A percentile compares a stretch with the other conserved stretches of the same genome.
Evolutionary conservation across 1,140 invertebrate genomes (phyloP).

Genomic region (Trachymyrmex septentrionalis): DNA sequence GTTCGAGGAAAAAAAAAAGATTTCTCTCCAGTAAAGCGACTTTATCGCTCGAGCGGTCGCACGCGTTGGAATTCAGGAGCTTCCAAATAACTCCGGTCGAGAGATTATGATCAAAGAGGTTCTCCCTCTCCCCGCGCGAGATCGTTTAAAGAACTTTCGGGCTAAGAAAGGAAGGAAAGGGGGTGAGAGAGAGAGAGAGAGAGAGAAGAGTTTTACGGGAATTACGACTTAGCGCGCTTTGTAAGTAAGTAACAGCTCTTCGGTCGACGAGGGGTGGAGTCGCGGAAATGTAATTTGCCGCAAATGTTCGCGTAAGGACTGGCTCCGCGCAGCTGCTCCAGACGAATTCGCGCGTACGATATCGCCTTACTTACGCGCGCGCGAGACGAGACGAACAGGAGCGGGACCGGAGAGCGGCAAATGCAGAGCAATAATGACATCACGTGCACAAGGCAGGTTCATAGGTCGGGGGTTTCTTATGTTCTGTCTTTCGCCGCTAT

Average conservation of each 20-base stretch:
- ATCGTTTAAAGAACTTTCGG: constrained; percentile 56
- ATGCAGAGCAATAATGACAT: constrained; percentile 72
- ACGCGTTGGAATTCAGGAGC: constrained; percentile 47
- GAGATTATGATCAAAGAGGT: constrained; percentile 60
- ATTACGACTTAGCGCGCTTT: constrained; percentile 59
- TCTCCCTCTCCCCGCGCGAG: neutral
- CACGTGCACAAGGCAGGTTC: constrained; percentile 33
- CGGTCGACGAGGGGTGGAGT: constrained; percentile 3
- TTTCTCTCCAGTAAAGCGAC: constrained; percentile 24
- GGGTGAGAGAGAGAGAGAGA: neutral
- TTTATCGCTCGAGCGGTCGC: constrained; percentile 43
- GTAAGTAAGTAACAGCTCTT: constrained; percentile 47
- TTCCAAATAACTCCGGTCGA: constrained; percentile 44
- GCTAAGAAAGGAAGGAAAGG: neutral
- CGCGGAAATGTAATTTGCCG: constrained; percentile 61
- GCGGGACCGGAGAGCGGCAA: neutral
- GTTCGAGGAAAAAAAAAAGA: constrained; percentile 12
- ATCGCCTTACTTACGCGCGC: neutral
- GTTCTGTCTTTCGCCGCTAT: constrained; percentile 66
- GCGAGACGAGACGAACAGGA: neutral
- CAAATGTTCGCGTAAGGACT: constrained; percentile 16
- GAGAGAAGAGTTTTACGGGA: constrained; percentile 42
- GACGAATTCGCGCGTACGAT: constrained; percentile 39
- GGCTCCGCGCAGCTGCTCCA: constrained; percentile 20
- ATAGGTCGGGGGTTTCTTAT: constrained; percentile 65